These are phyloP conservation scores for Leptatherina wallacei DNA, from an alignment of 2,797 vertebrate genomes.

Conservation along the genomic window DNA sequence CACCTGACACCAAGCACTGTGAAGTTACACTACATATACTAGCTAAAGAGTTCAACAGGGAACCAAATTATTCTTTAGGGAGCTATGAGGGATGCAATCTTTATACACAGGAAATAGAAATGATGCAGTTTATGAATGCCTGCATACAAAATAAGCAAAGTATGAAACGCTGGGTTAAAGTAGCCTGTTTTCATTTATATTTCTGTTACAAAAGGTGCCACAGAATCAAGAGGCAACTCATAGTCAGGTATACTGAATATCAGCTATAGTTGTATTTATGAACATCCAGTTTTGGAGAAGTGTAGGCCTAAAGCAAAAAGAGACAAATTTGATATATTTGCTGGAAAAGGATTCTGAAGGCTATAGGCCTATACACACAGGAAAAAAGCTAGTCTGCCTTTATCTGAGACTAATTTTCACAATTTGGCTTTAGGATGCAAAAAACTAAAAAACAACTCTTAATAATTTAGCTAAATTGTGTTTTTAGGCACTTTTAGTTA, in stretches of 20 bases:
- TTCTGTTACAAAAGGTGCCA: neutral
- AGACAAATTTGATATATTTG: neutral
- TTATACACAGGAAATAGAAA: conserved; percentile 31
- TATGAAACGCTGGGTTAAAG: conserved; percentile 42
- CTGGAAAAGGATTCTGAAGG: neutral
- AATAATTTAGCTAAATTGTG: neutral
- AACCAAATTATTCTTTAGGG: conserved; percentile 38
- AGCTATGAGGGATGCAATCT: conserved; percentile 36
- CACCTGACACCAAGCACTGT: conserved; percentile 63
- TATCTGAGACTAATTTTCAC: neutral
- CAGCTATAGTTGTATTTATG: neutral
- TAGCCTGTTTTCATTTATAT: conserved; percentile 12
- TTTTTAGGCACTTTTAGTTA: neutral
- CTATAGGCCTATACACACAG: neutral
- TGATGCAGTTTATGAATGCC: conserved; percentile 28
- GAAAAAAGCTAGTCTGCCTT: neutral
- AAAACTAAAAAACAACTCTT: neutral
- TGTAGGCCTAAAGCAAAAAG: neutral
- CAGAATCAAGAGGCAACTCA: neutral
- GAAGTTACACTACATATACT: conserved; percentile 47
- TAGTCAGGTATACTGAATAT: neutral
- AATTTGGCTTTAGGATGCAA: neutral
- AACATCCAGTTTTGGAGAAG: neutral
- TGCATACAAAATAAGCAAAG: conserved; percentile 45
- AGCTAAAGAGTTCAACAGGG: conserved; percentile 42